Conservation (phyloP, 2,888 invertebrate genomes). For the Dicyrtomina minuta region DNA sequence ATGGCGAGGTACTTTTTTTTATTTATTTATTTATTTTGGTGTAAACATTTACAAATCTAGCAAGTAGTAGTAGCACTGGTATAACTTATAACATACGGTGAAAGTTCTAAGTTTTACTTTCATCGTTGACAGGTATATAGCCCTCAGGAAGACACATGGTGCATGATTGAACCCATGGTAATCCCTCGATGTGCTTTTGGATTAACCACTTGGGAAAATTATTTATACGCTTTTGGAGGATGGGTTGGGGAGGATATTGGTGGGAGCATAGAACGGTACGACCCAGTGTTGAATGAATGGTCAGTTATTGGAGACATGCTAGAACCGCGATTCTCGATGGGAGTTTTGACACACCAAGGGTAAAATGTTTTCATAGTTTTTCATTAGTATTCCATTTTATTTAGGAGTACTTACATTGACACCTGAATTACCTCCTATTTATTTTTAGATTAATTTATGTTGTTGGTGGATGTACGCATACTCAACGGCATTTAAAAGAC, state of each 20-base stretch:
- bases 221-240: slow-evolving; percentile 84
- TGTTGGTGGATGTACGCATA: slow-evolving; percentile 84
- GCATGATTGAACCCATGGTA: slow-evolving; percentile 69
- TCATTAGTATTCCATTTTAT: not conserved
- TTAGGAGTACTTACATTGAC: not conserved
- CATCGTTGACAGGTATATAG: slow-evolving; percentile 63
- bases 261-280: slow-evolving; percentile 82
- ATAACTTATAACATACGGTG: not conserved
- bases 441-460: slow-evolving; percentile 86
- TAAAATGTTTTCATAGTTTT: slow-evolving; percentile 24
- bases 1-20: slow-evolving; percentile 66
- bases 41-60: no score
- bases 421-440: no score
- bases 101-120: not conserved
- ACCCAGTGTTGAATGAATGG: slow-evolving; percentile 78
- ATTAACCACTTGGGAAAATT: slow-evolving; percentile 75
- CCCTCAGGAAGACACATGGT: slow-evolving; percentile 66
- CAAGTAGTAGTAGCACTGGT: no score
- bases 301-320: slow-evolving; percentile 74
- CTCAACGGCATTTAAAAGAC: slow-evolving; percentile 76
- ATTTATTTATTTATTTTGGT: no score
- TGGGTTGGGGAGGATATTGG: slow-evolving; percentile 93
- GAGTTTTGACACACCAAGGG: slow-evolving; percentile 67
- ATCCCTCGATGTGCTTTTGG: slow-evolving; percentile 89
- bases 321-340: slow-evolving; percentile 87